Evolutionary conservation across 2,888 invertebrate genomes (phyloP), one percentile per base, ranked within the genome.

Genomic region (Eupithecia subumbrata): DNA sequence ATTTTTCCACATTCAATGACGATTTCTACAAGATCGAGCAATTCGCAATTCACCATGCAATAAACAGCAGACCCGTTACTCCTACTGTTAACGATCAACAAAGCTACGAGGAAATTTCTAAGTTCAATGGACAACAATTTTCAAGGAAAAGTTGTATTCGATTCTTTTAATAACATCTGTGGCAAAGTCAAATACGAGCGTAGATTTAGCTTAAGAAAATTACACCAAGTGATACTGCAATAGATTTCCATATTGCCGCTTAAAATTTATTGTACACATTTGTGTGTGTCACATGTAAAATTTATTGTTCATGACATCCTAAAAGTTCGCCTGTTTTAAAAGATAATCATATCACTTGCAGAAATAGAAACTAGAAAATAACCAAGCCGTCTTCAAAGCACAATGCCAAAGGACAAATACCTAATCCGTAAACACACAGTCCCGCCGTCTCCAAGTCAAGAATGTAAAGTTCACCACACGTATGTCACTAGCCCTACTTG

Each of bases 1-100:
- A 78, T 76, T 80, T 78, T 80, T 79, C 79, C 76, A 80, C 79
- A 79, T 77, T 79, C 75, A 78, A 75, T 77, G 78, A 48, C 79
- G 64, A 78, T 78, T 76, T 74, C 78, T 75, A 73, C 75, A 71
- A 76, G 75, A 79, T 75, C 52, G 66, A 69, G 64, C 74, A 77
- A 77, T 77, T 77, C 69, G 70, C 74, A 48, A 77, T 77, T 76
- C 71, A 73, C 69, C 69, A 71, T 73, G 70, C 60, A 67, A 74
- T 64, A 73, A 70, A 73, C 74, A 70, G 45, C 60, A 40, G 12
- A 34, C 69, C 78, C 79, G 79, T 79, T 79, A 79, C 72, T 73
- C 16, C 77, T 77, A 72, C 77, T 70, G 69, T 68, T 72, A 74
- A 72, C 73, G 71, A 48, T 69, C 30, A 34, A 64, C 30, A 64